Percentiles rank a stretch among this genome's conserved stretches.
Evolutionary conservation across 2,888 invertebrate genomes (phyloP).

Genomic region (Epistrophe eligans): DNA sequence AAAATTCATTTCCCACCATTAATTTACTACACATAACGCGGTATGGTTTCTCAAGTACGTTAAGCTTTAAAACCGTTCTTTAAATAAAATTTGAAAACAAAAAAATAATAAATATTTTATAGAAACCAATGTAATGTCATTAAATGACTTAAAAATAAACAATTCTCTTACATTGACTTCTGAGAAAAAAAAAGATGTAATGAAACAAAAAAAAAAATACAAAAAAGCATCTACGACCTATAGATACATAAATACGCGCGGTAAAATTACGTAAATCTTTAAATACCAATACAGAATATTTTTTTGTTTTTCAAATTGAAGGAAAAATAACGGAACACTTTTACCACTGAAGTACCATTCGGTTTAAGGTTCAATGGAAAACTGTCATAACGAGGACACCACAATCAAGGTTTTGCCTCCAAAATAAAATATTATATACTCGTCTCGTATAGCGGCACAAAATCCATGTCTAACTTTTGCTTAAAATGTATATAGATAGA

Average conservation of each 20-base stretch:
- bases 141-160: conserved; percentile 26
- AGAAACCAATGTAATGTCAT: neutral
- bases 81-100: neutral
- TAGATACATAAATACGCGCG: neutral
- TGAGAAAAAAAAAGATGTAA: neutral
- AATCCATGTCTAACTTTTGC: neutral
- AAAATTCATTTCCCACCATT: neutral
- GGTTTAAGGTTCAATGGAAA: conserved; percentile 47
- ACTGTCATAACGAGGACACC: conserved; percentile 64
- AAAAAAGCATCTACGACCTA: conserved; percentile 3
- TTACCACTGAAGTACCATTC: conserved; percentile 45
- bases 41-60: neutral
- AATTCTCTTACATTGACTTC: conserved; percentile 3
- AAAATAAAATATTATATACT: neutral
- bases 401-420: conserved; percentile 61
- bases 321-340: neutral
- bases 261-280: conserved; percentile 19
- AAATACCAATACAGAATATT: neutral
- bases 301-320: neutral
- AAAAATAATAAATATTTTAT: neutral
- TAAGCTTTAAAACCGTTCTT: neutral
- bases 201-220: conserved; percentile 1
- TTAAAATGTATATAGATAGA: neutral
- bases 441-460: conserved; percentile 39
- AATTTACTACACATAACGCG: neutral